Conservation (phyloP, 2,888 invertebrate species). For the Luperina nickerlii region DNA sequence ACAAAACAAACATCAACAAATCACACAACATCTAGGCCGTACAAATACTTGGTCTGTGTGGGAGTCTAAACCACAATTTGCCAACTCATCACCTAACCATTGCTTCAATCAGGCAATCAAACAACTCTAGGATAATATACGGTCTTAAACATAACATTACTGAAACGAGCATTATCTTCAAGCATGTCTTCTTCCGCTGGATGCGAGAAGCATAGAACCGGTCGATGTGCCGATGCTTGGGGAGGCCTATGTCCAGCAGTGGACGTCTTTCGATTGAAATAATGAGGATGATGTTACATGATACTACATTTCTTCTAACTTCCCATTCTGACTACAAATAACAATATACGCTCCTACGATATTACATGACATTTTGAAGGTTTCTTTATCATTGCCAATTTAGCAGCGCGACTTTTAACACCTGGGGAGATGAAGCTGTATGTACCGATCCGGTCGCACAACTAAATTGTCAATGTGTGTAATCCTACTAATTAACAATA, state of each 20-base stretch:
- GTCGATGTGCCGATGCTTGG: background rate
- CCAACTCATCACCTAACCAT: background rate
- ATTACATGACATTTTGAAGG: slow-evolving; percentile 16
- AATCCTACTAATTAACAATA: slow-evolving; percentile 2
- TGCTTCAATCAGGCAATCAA: slow-evolving; percentile 11
- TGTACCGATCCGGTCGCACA: too few relatives aligned
- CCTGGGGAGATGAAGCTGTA: background rate
- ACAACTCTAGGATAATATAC: background rate
- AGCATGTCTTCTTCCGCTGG: background rate
- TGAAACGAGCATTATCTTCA: background rate
- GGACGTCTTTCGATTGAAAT: background rate
- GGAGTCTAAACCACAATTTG: background rate
- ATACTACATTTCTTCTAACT: slow-evolving; percentile 22
- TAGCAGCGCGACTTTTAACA: background rate
- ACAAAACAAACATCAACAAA: background rate
- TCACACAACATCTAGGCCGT: background rate
- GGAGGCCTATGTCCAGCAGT: background rate
- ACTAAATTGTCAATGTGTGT: background rate
- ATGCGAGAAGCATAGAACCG: background rate
- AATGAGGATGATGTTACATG: background rate
- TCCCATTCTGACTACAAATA: slow-evolving; percentile 29
- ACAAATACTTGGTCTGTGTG: background rate
- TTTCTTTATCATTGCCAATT: background rate
- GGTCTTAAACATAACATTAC: background rate
- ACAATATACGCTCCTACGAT: slow-evolving; percentile 43